Evolutionary conservation across 1,140 invertebrate genomes (phyloP).

Genomic region (Triops cancriformis): DNA sequence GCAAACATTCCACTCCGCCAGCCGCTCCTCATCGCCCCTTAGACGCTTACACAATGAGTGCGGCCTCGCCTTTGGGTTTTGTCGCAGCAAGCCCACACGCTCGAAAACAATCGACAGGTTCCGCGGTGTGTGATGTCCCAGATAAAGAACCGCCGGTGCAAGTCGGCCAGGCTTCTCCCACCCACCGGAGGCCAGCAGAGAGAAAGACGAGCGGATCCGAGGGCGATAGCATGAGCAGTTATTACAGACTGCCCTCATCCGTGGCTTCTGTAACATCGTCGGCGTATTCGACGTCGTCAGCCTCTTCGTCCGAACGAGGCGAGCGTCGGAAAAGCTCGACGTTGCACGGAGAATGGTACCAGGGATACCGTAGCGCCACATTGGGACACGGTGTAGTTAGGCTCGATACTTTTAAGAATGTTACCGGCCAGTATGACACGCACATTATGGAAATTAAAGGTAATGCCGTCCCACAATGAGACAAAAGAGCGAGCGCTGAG

Average conservation of each 20-base stretch:
- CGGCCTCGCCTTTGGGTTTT: not conserved
- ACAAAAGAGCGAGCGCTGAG: not conserved
- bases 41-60: not conserved
- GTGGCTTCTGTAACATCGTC: not conserved
- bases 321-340: conserved; percentile 21
- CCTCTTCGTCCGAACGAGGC: not conserved
- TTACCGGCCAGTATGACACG: conserved; percentile 71
- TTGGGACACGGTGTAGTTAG: conserved; percentile 39
- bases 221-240: not conserved
- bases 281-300: not conserved
- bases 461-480: conserved; percentile 40
- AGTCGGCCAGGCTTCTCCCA: not conserved
- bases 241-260: not conserved
- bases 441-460: conserved; percentile 78
- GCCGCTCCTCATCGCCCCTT: not conserved
- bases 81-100: not conserved
- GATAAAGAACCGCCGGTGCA: not conserved
- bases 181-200: not conserved
- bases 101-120: not conserved
- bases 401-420: conserved; percentile 45
- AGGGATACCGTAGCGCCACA: conserved; percentile 48
- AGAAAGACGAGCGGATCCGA: not conserved
- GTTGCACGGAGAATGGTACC: conserved; percentile 45
- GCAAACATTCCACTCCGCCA: not conserved
- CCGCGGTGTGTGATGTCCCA: not conserved